Base-by-base conservation (phyloP, 2,113 vertebrate species). In the Dromas ardeola region DNA sequence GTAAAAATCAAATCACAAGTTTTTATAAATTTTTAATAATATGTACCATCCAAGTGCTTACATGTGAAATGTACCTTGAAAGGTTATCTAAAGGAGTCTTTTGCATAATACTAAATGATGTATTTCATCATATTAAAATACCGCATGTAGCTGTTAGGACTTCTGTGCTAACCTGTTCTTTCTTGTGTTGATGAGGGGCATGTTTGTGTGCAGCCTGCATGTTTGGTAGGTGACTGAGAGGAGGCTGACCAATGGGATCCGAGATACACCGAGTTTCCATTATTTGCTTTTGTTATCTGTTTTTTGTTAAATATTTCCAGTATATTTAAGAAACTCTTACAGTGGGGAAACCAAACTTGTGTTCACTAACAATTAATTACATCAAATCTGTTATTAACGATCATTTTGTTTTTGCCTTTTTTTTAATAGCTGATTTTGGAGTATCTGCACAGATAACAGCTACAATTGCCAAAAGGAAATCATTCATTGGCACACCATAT, bases 391-490 rank as follows among this genome's bases (percentile, higher is more conserved):
- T 97, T 91, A 45, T 47, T 94, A 91, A 97, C 38, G 40, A 10
- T 78, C 3, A 1, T 29, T 96, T 95, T 76, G 19, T 1, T 76
- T 72, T 91, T 90, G 3, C 14, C 11, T 58, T 84, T 92, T 88
- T 63, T 96, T 92, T 73, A 93, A 86, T 79, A 99, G 99, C 99
- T 96, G 99, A 99, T 98, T 99, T 99, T 97, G 99, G 99, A 81
- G 99, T 99, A 22, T 99, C 99, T 72, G 99, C 99, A 70, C 99
- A 99, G 98, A 99, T 99, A 98, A 99, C 99, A 92, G 99, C 99
- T 65, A 99, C 99, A 50, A 98, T 99, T 92, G 99, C 99, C 84
- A 99, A 99, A 98, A 99, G 99, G 98, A 99, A 99, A 97, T 99
- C 99, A 32, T 99, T 99, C 98, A 99, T 99, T 98, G 99, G 99